Percentiles rank a stretch among this genome's conserved stretches.
phyloP scores from a whole-genome alignment of 2,797 vertebrate genomes.

The Girardinus metallicus region DNA sequence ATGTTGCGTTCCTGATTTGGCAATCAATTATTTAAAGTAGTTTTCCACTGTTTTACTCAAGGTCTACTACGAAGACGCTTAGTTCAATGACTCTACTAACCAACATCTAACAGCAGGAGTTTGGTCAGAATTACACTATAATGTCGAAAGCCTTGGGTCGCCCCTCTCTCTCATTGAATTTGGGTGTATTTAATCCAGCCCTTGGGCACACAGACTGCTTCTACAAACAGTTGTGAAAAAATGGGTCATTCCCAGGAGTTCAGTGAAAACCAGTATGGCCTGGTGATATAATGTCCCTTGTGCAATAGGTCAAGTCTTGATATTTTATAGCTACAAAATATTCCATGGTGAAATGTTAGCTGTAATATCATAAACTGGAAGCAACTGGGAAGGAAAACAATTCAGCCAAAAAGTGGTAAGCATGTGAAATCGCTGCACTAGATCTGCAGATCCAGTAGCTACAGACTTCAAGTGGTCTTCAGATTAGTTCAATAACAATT shows the following conservation, averaged over 20 bases:
- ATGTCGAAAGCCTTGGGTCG: not conserved
- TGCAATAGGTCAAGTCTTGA: not conserved
- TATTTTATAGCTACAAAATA: not conserved
- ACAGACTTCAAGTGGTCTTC: not conserved
- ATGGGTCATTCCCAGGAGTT: not conserved
- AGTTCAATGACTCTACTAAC: not conserved
- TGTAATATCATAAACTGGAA: not conserved
- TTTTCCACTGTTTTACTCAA: not conserved
- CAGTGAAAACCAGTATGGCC: not conserved
- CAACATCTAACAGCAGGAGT: not conserved
- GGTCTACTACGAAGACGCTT: not conserved
- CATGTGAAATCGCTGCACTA: not conserved
- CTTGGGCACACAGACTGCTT: not conserved
- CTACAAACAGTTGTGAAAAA: not conserved
- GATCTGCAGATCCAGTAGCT: not conserved
- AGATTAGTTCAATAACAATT: not conserved
- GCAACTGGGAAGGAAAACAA: not conserved
- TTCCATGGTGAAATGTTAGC: not conserved
- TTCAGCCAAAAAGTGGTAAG: not conserved
- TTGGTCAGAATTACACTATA: not conserved
- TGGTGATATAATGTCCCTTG: not conserved
- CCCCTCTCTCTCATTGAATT: not conserved
- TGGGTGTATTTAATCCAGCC: not conserved
- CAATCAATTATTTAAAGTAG: not conserved
- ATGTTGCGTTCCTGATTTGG: not conserved